Evolutionary conservation across 2,888 invertebrate genomes (phyloP).

Genomic region (Synanthedon andrenaeformis): DNA sequence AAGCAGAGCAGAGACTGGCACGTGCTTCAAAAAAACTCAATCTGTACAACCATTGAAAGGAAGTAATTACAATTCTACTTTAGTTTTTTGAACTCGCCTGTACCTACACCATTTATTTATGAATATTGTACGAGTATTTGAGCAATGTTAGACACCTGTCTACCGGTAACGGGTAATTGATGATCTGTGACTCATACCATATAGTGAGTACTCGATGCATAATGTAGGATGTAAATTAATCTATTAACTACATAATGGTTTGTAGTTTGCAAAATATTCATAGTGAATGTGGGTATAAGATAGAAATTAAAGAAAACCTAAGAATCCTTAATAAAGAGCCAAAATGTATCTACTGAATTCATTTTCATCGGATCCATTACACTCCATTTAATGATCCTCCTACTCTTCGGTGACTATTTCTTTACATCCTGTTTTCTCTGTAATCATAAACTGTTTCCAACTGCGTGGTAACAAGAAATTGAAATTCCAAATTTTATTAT

Average conservation of each 20-base stretch:
- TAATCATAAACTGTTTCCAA: no score
- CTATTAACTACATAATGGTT: no score
- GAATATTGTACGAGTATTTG: background rate
- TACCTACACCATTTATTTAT: no score
- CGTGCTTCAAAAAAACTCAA: constrained; percentile 29
- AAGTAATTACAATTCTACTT: constrained; percentile 33
- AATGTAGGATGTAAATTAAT: background rate
- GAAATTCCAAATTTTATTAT: background rate
- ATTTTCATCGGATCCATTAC: no score
- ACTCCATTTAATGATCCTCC: no score
- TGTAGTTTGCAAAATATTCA: no score
- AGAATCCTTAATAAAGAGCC: no score
- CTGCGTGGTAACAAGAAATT: background rate
- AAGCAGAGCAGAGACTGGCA: constrained; percentile 16
- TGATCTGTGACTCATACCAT: background rate
- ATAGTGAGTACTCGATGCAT: background rate
- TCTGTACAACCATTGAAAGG: constrained; percentile 19
- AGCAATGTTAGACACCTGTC: background rate
- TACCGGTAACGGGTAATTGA: background rate
- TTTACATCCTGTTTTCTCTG: no score
- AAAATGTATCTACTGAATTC: no score
- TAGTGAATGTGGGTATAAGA: no score
- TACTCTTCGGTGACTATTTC: no score
- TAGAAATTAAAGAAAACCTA: no score
- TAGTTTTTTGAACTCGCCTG: constrained; percentile 33